Base-by-base conservation (phyloP, 1,140 invertebrate species). In the Sarcophaga peregrina region DNA sequence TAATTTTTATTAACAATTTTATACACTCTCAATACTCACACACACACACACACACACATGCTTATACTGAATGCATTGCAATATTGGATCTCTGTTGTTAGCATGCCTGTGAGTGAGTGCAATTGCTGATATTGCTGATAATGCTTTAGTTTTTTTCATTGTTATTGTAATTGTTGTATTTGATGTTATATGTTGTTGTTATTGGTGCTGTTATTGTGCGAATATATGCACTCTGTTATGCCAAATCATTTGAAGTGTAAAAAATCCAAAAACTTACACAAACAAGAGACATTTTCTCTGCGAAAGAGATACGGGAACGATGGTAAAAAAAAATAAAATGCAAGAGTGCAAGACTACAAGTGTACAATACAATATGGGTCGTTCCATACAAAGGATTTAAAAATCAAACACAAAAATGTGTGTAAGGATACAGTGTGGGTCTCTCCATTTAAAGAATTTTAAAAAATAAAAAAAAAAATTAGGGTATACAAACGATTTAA, bases 1-100 rank as follows among this genome's bases (percentile, higher is more conserved):
- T 13, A n/a, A 58, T 58, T 58, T 58, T 58, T 58, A 58, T 58
- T 58, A 58, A 58, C 54, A 58, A 58, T 58, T 58, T 58, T n/a
- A 58, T 58, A 7, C 13, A n/a, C 13, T 58, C n/a, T 58, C 13
- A 58, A n/a, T 4, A 37, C 25, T 2, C 4, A 37, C 25, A 37
- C 25, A 37, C 25, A 37, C 25, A 37, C 25, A 37, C 25, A 37
- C 25, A 37, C 4, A 37, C 25, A 2, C 25, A 37, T 37, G 25
- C 25, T 37, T 37, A 37, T 37, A 2, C 1, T 37, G 25, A 37
- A 37, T 37, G 4, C 25, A 37, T 37, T 37, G 25, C 25, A 37
- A 37, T 37, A 37, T 37, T 37, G 25, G 25, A 37, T 37, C 25
- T 37, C 25, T 37, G 54, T 58, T 58, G 54, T 58, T n/a, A n/a